Evolutionary conservation across 1,140 invertebrate genomes (phyloP).

Genomic region (Andrena cerasifolii): DNA sequence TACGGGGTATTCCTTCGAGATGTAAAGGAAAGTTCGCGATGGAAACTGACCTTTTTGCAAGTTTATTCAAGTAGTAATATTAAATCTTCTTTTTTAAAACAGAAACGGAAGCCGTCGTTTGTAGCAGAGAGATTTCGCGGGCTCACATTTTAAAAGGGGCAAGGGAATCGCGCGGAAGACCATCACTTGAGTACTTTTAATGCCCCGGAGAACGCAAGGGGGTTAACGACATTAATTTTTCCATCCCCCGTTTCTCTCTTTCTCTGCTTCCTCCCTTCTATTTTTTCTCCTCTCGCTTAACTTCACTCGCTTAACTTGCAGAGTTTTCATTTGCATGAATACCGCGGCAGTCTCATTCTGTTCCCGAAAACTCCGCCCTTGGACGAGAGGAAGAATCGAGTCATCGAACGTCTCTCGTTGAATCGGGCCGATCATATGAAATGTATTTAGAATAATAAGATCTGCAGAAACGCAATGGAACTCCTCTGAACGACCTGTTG

Average conservation of each 20-base stretch:
- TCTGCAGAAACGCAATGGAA: conserved; percentile 4
- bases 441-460: conserved; percentile 53
- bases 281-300: conserved; percentile 25
- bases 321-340: conserved; percentile 68
- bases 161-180: conserved; percentile 65
- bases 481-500: conserved; percentile 48
- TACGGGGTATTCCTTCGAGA: too few species aligned
- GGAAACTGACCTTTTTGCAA: not conserved
- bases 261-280: conserved; percentile 20
- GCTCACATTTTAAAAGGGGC: conserved; percentile 65
- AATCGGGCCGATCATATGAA: conserved; percentile 31
- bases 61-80: conserved; percentile 20
- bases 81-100: conserved; percentile 34
- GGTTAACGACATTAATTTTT: conserved; percentile 75
- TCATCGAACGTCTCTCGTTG: conserved; percentile 23
- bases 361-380: conserved; percentile 63
- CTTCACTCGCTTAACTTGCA: too few species aligned
- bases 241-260: conserved; percentile 52
- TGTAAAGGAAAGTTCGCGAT: not conserved
- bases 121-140: conserved; percentile 65
- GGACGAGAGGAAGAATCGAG: conserved; percentile 31
- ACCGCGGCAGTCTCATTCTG: conserved; percentile 48
- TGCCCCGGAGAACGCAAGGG: conserved; percentile 66
- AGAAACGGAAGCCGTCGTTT: conserved; percentile 40
- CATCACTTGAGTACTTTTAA: conserved; percentile 72